These are phyloP conservation scores for Sarotherodon lohbergeri DNA, from an alignment of 2,113 vertebrate genomes.

Conservation along the genomic window DNA sequence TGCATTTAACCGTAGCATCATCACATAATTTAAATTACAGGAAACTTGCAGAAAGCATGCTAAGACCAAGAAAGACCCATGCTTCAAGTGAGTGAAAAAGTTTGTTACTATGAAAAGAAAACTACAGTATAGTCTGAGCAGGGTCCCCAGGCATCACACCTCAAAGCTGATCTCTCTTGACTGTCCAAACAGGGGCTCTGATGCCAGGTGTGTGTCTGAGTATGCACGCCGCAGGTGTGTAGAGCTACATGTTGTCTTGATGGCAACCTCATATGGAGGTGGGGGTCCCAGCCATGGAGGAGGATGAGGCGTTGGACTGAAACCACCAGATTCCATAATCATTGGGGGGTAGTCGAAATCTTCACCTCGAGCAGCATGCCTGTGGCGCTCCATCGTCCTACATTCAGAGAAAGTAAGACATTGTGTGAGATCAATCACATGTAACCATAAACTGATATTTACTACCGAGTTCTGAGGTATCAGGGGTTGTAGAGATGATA, in stretches of 20 bases:
- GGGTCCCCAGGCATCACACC: constrained; percentile 52
- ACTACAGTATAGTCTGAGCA: neutral
- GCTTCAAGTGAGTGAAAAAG: constrained; percentile 14
- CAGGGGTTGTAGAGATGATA: neutral
- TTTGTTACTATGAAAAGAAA: neutral
- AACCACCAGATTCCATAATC: constrained; percentile 71
- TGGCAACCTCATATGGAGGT: constrained; percentile 77
- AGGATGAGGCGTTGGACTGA: constrained; percentile 66
- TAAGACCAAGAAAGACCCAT: constrained; percentile 7
- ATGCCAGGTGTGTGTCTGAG: constrained; percentile 73
- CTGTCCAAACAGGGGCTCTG: constrained; percentile 71
- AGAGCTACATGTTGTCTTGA: constrained; percentile 76
- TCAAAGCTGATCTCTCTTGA: constrained; percentile 79
- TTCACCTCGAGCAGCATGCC: constrained; percentile 51
- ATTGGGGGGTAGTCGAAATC: constrained; percentile 77
- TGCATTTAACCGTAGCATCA: neutral
- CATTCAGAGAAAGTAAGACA: neutral
- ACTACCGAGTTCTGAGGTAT: neutral
- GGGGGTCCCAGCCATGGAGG: constrained; percentile 74
- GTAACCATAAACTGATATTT: neutral
- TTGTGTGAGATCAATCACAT: neutral
- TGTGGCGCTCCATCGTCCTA: constrained; percentile 65
- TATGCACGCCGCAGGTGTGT: constrained; percentile 76
- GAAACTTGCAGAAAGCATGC: constrained; percentile 27
- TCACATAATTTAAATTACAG: neutral